Base-by-base conservation (phyloP, 1,140 invertebrate genomes). In the Philaenus spumarius region DNA sequence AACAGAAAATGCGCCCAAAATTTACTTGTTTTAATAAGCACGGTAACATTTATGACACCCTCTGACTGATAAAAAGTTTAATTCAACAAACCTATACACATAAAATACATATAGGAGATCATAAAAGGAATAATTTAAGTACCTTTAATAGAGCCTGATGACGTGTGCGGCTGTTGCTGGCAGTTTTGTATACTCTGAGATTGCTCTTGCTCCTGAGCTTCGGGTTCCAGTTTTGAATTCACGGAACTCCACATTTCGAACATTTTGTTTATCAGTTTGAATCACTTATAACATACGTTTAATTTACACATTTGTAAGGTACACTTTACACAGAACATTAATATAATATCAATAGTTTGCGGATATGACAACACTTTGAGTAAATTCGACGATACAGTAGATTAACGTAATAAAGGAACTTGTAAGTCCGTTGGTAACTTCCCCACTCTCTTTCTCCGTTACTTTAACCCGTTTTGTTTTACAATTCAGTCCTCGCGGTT, bases 221-320 rank as follows among this genome's bases (percentile, higher is more conserved):
- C 50, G 1, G 35, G 19, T 17, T 65, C 63, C 61, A 62, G 22
- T 53, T 64, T 64, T 30, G 62, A 57, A 43, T 60, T 55, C 15
- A 64, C 63, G 22, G 51, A 55, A 40, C 55, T 65, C 64, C 64
- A 65, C 64, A 65, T 65, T 58, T 65, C 64, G 42, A 63, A 63
- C 64, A 65, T 65, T 34, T 50, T 60, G 40, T 37, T 34, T 37
- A 5, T 17, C 22, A 47, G n/a, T 20, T 15, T 4, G 2, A 5
- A 4, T 4, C n/a, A 20, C n/a, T 20, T 4, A 12, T 20, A 3
- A 23, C 23, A 14, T 30, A 7, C 22, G 30, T 26, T 26, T 2
- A 51, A 19, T 6, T 22, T 6, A 12, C 22, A 15, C 30, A 51
- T n/a, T 12, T 51, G 22, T 23, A 47, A 2, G 17, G 3, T 14